phyloP scores from a whole-genome alignment of 2,797 vertebrate genomes.

The Gallirallus australis region DNA sequence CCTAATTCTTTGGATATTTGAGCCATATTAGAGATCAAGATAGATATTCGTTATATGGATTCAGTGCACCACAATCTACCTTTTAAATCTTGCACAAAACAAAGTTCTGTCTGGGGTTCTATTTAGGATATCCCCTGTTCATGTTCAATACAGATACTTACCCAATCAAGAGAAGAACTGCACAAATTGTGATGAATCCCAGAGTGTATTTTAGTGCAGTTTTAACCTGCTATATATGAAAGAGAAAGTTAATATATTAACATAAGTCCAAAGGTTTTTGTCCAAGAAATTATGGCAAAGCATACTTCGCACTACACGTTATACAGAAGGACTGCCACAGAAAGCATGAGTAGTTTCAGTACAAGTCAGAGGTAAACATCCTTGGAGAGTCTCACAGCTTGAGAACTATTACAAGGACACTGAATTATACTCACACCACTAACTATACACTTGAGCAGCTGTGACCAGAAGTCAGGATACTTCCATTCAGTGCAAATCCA shows the following conservation, averaged over 20 bases:
- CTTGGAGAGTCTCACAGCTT: neutral
- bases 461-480: neutral
- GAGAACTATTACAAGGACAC: neutral
- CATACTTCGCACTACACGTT: neutral
- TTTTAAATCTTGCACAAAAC: neutral
- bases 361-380: neutral
- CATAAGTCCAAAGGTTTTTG: neutral
- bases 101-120: neutral
- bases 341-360: neutral
- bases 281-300: neutral
- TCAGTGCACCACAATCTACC: neutral
- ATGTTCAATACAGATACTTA: constrained; percentile 76
- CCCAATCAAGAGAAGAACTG: constrained; percentile 94
- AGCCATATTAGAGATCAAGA: neutral
- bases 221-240: constrained; percentile 91
- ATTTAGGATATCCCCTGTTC: neutral
- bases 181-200: constrained; percentile 91
- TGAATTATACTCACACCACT: neutral
- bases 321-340: neutral
- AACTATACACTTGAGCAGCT: neutral
- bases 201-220: constrained; percentile 93
- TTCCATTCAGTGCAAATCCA: neutral
- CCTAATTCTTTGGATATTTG: neutral
- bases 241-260: constrained; percentile 41
- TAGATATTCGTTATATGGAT: neutral